Conservation (phyloP, 2,888 invertebrate species). For the Nezara viridula region DNA sequence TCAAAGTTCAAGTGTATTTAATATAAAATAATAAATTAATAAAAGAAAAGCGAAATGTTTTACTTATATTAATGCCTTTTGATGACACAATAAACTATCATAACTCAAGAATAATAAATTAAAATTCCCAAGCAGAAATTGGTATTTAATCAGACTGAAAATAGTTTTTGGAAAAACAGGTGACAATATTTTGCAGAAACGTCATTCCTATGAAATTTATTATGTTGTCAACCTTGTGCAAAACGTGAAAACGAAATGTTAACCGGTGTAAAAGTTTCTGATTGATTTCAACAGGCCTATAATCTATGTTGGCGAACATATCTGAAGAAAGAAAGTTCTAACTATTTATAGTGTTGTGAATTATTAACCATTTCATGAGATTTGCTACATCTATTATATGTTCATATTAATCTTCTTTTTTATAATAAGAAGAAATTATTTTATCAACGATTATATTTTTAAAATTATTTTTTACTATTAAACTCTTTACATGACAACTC, state of each 20-base stretch:
- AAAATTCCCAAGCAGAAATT: no score
- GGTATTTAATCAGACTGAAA: not conserved
- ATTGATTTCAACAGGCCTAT: not conserved
- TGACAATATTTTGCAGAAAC: not conserved
- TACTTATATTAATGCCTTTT: no score
- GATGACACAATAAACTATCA: no score
- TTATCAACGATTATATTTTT: no score
- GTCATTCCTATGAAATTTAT: not conserved
- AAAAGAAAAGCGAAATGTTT: no score
- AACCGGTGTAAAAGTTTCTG: not conserved
- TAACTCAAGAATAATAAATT: no score
- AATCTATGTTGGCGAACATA: not conserved
- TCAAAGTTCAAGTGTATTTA: no score
- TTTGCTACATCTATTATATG: not conserved
- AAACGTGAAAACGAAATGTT: not conserved
- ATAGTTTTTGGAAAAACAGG: not conserved
- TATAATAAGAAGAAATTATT: no score
- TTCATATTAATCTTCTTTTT: not conserved
- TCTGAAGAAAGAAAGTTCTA: not conserved
- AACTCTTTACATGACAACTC: no score
- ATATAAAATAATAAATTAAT: no score
- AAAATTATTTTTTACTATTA: no score
- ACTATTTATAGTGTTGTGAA: not conserved
- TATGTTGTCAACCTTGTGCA: not conserved
- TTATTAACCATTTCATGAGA: not conserved